Evolutionary conservation across 2,888 invertebrate genomes (phyloP), one percentile per base, ranked within the genome.

Genomic region (Mesodorylaimus sp.): DNA sequence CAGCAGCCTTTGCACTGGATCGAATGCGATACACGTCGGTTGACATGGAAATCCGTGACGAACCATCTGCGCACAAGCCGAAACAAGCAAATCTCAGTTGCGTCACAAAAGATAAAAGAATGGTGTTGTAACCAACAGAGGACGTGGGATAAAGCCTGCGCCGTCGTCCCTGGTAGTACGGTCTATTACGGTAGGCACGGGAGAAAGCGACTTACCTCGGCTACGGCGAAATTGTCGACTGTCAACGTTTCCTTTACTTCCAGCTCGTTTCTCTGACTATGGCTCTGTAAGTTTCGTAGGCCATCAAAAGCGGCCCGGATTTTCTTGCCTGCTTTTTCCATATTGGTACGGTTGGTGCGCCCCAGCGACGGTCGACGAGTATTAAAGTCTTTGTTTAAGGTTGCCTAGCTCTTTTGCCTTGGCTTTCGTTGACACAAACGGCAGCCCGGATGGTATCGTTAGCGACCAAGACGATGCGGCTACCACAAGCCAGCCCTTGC

Each of bases 1-100:
- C 67, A 97, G 77, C 56, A 97, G 76, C 70, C 82, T 83, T 75
- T 97, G 97, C 63, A 97, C 81, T 57, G 95, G 91, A 75, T 97
- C 97, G 76, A 85, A 95, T 54, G 93, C 93, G 72, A 95, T 76
- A 53, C 91, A 84, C 59, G 89, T 89, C 46, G 97, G 93, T 62
- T 91, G 83, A 73, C 84, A 84, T 58, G 97, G 97, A 75, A 97
- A 97, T 63, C 97, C 97, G 78, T 97, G 93, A 50, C 91, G 82
- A 71, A 89, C 86, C 3, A 64, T 56, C 64, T 64, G 45, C 3
- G n/a, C n/a, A n/a, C n/a, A n/a, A n/a, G n/a, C 10, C 44, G 44
- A 32, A 32, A 32, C 10, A 32, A 50, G 36, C 44, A 24, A 44
- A 44, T 24, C 10, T 44, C 19, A 13, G 5, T 44, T 44, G 7